Percentiles rank a stretch among this genome's conserved stretches.
phyloP scores from a whole-genome alignment of 2,888 invertebrate genomes.

The Thalpophila matura region DNA sequence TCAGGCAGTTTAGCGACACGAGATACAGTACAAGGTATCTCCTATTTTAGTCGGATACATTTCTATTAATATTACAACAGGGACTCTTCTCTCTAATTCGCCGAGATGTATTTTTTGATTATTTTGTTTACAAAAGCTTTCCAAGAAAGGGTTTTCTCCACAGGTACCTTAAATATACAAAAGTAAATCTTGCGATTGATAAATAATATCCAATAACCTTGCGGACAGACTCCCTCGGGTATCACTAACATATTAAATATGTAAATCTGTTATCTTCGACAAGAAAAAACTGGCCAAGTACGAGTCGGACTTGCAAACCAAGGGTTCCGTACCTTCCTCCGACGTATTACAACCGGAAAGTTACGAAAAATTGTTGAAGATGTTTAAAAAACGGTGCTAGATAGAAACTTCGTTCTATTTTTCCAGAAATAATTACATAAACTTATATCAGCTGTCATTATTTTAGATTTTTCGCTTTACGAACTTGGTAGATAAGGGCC shows the following conservation, averaged over 20 bases:
- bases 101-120: neutral
- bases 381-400: too few species aligned
- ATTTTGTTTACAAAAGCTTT: neutral
- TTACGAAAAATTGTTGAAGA: too few species aligned
- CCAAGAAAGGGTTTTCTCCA: neutral
- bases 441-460: too few species aligned
- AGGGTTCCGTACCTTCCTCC: too few species aligned
- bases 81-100: neutral
- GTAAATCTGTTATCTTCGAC: conserved; percentile 23
- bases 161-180: neutral
- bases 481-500: too few species aligned
- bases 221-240: neutral
- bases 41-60: neutral
- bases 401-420: too few species aligned
- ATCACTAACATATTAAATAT: conserved; percentile 19
- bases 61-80: neutral
- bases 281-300: too few species aligned
- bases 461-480: too few species aligned
- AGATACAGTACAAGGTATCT: neutral
- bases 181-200: conserved; percentile 3
- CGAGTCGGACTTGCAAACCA: too few species aligned
- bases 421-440: too few species aligned
- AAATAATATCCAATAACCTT: conserved; percentile 1
- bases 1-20: neutral
- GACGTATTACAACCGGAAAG: too few species aligned